These are phyloP conservation scores for Gobius niger DNA, from an alignment of 2,113 vertebrate species.

Conservation along the genomic window DNA sequence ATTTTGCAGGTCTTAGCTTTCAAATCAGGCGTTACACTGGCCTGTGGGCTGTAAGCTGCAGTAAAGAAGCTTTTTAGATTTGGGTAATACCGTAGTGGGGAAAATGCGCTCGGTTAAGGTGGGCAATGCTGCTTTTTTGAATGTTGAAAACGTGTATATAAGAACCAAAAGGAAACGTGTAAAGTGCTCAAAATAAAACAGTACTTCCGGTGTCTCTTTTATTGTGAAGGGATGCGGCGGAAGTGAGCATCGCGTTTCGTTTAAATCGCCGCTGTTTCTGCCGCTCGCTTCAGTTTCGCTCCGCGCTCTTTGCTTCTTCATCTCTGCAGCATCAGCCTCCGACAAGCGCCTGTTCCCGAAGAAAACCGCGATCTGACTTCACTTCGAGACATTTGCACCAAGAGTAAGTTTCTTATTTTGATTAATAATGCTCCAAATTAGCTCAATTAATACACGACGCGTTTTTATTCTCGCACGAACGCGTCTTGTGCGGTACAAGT, in stretches of 20 bases:
- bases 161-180: background rate
- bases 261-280: background rate
- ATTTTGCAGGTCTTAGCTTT: too few species aligned
- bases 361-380: background rate
- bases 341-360: background rate
- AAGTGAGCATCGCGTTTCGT: background rate
- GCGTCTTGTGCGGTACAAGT: background rate
- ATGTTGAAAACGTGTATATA: too few species aligned
- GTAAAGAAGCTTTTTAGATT: too few species aligned
- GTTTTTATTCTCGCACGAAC: background rate
- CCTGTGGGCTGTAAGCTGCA: too few species aligned
- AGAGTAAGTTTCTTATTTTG: conserved; percentile 9
- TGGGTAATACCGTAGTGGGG: too few species aligned
- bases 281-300: background rate
- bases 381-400: conserved; percentile 1
- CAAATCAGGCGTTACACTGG: too few species aligned
- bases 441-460: background rate
- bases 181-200: background rate
- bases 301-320: background rate
- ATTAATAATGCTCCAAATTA: background rate
- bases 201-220: conserved; percentile 14
- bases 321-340: background rate
- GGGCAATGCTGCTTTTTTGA: too few species aligned
- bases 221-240: conserved; percentile 41
- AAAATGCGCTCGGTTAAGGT: too few species aligned